phyloP scores from a whole-genome alignment of 2,113 vertebrate genomes.

The Paedocypris sp. region DNA sequence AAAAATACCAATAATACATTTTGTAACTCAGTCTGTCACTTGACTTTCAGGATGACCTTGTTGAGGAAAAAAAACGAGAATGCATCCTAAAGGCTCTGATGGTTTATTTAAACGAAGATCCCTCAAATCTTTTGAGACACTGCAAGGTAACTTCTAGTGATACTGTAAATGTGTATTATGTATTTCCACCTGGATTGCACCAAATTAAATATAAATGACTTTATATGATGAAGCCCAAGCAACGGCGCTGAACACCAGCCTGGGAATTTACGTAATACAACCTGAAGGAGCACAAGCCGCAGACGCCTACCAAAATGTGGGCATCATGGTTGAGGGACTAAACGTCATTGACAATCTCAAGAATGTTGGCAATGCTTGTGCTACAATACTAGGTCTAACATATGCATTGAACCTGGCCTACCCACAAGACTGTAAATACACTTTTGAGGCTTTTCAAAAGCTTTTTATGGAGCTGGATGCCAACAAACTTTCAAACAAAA shows the following conservation, averaged over 20 bases:
- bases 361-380: not conserved
- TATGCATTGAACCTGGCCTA: slow-evolving; percentile 4
- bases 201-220: not conserved
- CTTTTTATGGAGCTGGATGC: too few species aligned
- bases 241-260: not conserved
- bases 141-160: not conserved
- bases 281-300: not conserved
- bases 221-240: not conserved
- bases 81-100: not conserved
- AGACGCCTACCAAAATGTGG: not conserved
- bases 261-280: not conserved
- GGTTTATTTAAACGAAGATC: slow-evolving; percentile 4
- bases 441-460: too few species aligned
- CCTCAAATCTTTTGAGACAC: not conserved
- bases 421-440: not conserved
- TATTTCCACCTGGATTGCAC: too few species aligned
- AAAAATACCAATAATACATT: not conserved
- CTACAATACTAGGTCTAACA: not conserved
- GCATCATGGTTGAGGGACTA: not conserved
- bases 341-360: not conserved
- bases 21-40: too few species aligned
- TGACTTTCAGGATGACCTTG: not conserved
- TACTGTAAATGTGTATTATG: not conserved
- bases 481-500: too few species aligned
- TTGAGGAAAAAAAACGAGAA: too few species aligned